Conservation (phyloP, 2,113 vertebrate species). For the Centropus unirufus region DNA sequence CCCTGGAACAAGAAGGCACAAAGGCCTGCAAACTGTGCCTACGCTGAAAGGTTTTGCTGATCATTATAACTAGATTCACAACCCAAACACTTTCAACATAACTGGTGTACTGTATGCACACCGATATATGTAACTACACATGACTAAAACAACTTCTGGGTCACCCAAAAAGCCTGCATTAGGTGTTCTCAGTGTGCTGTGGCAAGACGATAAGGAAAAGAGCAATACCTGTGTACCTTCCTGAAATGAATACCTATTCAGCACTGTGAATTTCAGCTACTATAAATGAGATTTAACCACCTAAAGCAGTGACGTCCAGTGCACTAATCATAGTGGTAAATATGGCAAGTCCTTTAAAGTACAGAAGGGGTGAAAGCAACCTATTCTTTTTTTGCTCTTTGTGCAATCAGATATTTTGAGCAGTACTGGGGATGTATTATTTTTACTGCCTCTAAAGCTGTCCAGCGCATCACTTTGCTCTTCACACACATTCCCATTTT, state of each 20-base stretch:
- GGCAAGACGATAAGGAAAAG: not conserved
- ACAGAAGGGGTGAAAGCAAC: not conserved
- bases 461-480: not conserved
- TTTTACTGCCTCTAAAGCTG: not conserved
- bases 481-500: not conserved
- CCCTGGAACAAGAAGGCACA: not conserved
- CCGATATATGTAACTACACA: not conserved
- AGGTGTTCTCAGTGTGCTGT: not conserved
- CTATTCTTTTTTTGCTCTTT: not conserved
- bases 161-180: not conserved
- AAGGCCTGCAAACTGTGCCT: not conserved
- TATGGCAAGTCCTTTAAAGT: not conserved
- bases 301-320: not conserved
- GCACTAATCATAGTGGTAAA: not conserved
- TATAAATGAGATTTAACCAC: not conserved
- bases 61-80: not conserved
- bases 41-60: not conserved
- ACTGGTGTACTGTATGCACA: not conserved
- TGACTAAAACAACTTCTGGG: not conserved
- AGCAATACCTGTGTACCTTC: not conserved
- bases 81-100: not conserved
- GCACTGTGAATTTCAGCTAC: not conserved
- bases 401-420: not conserved
- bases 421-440: not conserved
- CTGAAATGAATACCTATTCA: not conserved